phyloP scores from a whole-genome alignment of 2,888 invertebrate species.

The Hypolimnas misippus region DNA sequence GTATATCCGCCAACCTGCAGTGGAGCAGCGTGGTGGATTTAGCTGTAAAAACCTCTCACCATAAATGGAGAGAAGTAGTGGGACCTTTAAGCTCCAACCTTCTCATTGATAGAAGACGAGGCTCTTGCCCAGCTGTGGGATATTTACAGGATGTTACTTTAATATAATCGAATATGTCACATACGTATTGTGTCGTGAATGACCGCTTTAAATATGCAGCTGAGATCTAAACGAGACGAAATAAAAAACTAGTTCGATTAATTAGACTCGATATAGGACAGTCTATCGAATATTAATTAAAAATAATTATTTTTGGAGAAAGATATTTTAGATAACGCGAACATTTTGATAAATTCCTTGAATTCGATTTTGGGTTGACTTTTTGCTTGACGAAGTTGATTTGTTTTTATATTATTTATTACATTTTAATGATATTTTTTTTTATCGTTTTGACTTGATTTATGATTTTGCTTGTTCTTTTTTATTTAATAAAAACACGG shows the following conservation, averaged over 20 bases:
- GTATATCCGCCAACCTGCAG: no score
- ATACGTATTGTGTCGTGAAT: not conserved
- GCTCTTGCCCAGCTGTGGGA: no score
- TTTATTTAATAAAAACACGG: not conserved
- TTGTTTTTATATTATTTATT: not conserved
- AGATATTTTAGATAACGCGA: constrained; percentile 2
- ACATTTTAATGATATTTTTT: not conserved
- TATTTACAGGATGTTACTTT: no score
- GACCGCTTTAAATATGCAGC: not conserved
- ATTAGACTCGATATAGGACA: constrained; percentile 1
- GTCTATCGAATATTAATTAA: constrained; percentile 2
- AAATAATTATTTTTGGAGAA: not conserved
- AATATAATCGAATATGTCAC: not conserved
- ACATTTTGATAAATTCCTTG: constrained; percentile 3
- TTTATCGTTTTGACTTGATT: not conserved
- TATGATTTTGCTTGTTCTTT: not conserved
- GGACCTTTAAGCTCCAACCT: no score
- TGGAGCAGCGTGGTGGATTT: no score
- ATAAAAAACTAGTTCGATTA: constrained; percentile 5
- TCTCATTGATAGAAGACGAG: no score
- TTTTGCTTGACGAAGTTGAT: not conserved
- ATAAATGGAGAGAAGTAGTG: no score
- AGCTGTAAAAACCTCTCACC: no score
- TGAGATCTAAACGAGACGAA: constrained; percentile 1
- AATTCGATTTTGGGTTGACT: not conserved